Conservation (phyloP, 2,888 invertebrate species). For the Eudasyphora cyanicolor region DNA sequence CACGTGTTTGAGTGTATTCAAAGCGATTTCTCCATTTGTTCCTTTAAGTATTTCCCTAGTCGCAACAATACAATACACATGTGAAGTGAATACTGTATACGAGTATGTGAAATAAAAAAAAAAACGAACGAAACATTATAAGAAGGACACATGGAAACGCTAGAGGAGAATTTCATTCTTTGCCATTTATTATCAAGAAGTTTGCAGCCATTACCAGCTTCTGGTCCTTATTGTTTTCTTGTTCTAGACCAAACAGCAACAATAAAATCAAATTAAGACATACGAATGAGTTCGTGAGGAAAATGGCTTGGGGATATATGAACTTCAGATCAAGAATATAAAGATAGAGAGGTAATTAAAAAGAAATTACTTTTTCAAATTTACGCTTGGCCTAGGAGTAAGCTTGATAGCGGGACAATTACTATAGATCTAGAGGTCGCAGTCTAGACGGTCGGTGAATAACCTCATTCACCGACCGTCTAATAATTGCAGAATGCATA, state of each 20-base stretch:
- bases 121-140: too few relatives aligned
- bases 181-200: background rate
- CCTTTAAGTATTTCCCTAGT: background rate
- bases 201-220: background rate
- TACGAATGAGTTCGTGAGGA: background rate
- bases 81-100: too few relatives aligned
- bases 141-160: background rate
- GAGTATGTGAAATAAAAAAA: background rate
- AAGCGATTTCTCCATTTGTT: background rate
- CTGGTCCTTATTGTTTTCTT: background rate
- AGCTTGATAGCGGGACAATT: too few relatives aligned
- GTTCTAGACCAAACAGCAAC: background rate
- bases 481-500: too few relatives aligned
- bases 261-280: background rate
- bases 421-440: too few relatives aligned
- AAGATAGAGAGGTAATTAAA: background rate
- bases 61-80: conserved; percentile 2
- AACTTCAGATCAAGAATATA: background rate
- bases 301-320: background rate
- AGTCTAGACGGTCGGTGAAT: too few relatives aligned
- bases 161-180: background rate
- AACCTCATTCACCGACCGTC: too few relatives aligned
- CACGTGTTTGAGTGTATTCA: background rate
- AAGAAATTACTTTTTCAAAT: background rate
- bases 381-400: too few relatives aligned